Evolutionary conservation across 2,113 vertebrate genomes (phyloP).

Genomic region (Thalassarche chlororhynchos): DNA sequence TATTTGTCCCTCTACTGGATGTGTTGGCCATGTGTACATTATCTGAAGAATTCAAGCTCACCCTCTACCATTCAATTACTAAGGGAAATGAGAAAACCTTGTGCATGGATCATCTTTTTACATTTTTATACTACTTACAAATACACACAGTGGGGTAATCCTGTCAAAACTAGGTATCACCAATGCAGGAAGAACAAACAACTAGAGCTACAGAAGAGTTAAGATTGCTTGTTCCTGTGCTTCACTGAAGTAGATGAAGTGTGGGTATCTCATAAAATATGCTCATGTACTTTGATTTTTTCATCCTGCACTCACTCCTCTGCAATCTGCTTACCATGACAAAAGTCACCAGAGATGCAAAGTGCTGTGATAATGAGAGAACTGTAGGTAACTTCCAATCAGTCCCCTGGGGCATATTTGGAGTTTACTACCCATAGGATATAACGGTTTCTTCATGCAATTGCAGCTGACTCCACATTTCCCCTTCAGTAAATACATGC

Average conservation of each 20-base stretch:
- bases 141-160: neutral
- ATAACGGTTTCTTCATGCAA: slow-evolving; percentile 2
- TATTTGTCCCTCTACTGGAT: neutral
- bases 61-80: neutral
- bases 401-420: slow-evolving; percentile 36
- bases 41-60: neutral
- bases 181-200: neutral
- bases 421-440: slow-evolving; percentile 50
- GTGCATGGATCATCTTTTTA: neutral
- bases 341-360: slow-evolving; percentile 31
- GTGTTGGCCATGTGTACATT: neutral
- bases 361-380: slow-evolving; percentile 55
- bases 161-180: neutral
- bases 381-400: slow-evolving; percentile 28
- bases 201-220: neutral
- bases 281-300: neutral
- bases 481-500: slow-evolving; percentile 37
- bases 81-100: neutral
- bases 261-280: neutral
- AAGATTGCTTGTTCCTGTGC: neutral
- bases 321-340: slow-evolving; percentile 47
- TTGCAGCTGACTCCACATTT: slow-evolving; percentile 23
- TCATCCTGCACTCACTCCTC: neutral
- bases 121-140: neutral
- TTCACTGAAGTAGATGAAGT: neutral